Percentiles rank a stretch among this genome's conserved stretches.
These are phyloP conservation scores for Eupithecia inturbata DNA, from an alignment of 2,888 invertebrate genomes.

Conservation along the genomic window DNA sequence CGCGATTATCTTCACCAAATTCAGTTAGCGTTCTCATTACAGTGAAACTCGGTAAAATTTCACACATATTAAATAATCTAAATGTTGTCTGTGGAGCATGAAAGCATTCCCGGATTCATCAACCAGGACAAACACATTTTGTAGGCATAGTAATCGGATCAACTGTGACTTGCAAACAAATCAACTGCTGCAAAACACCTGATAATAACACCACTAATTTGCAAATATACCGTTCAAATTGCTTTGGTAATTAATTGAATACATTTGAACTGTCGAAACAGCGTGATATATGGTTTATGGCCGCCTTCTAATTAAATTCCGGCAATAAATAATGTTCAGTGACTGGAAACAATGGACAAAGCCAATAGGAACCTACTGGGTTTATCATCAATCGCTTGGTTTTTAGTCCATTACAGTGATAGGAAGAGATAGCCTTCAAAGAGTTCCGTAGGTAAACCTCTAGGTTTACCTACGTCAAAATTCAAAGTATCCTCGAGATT, in stretches of 20 bases:
- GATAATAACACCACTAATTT: constrained; percentile 19
- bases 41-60: background rate
- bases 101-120: background rate
- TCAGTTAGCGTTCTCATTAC: constrained; percentile 2
- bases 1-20: background rate
- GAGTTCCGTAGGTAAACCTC: background rate
- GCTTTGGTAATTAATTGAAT: constrained; percentile 35
- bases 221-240: constrained; percentile 20
- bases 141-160: background rate
- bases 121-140: background rate
- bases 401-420: background rate
- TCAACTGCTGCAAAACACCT: constrained; percentile 6
- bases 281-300: constrained; percentile 41
- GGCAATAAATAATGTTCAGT: constrained; percentile 35
- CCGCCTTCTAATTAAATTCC: constrained; percentile 37
- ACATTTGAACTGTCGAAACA: constrained; percentile 36
- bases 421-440: background rate
- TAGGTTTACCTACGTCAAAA: background rate
- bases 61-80: background rate
- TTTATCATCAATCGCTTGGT: background rate
- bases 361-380: background rate
- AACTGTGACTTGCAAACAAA: constrained; percentile 15
- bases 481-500: background rate
- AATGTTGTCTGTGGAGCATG: background rate
- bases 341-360: constrained; percentile 10